Evolutionary conservation across 1,140 invertebrate species (phyloP).

Genomic region (Aphaenogaster ashmeadi): DNA sequence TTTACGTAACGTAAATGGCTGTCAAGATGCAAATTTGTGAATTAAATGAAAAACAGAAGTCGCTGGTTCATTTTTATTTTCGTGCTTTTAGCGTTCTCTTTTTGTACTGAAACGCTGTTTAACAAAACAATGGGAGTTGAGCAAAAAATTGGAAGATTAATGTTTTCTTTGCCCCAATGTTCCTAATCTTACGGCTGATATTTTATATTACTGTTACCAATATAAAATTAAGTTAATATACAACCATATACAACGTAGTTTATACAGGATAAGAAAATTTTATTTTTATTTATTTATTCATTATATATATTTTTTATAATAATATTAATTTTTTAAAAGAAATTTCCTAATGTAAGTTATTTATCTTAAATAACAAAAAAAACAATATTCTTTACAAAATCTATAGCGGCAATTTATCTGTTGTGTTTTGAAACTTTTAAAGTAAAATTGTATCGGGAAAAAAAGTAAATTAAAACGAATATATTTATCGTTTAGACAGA

Average conservation of each 20-base stretch:
- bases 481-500: not conserved
- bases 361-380: too few species aligned
- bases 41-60: not conserved
- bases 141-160: not conserved
- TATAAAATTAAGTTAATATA: not conserved
- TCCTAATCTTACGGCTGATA: not conserved
- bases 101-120: not conserved
- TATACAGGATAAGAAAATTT: too few species aligned
- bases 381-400: too few species aligned
- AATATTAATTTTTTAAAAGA: too few species aligned
- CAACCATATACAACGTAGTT: too few species aligned
- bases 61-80: not conserved
- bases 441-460: not conserved
- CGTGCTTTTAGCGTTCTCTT: too few species aligned
- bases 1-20: not conserved
- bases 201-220: not conserved
- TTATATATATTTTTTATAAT: too few species aligned
- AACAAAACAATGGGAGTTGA: not conserved
- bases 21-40: constrained; percentile 2
- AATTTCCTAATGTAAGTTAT: too few species aligned
- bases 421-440: not conserved
- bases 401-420: not conserved
- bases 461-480: not conserved
- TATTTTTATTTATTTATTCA: too few species aligned
- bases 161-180: not conserved